These are phyloP conservation scores for Dromius quadrimaculatus DNA, from an alignment of 2,888 invertebrate species.

Conservation along the genomic window DNA sequence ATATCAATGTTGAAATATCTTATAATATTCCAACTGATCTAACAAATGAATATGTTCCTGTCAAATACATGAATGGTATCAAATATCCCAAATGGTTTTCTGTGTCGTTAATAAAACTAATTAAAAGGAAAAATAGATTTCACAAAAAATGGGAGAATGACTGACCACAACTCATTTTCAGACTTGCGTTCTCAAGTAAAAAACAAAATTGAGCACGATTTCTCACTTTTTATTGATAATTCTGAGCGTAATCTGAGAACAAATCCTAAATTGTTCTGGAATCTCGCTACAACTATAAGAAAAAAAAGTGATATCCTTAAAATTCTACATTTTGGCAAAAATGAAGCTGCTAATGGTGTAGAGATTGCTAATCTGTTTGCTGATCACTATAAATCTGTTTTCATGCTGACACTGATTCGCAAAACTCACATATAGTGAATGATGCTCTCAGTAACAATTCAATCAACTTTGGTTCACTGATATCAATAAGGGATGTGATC, in stretches of 20 bases:
- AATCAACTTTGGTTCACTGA: not conserved
- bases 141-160: not conserved
- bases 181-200: not conserved
- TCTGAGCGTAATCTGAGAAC: not conserved
- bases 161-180: not conserved
- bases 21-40: not conserved
- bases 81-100: constrained; percentile 10
- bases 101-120: not conserved
- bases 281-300: not conserved
- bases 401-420: not conserved
- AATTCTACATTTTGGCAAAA: not conserved
- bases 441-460: not conserved
- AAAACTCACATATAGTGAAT: not conserved
- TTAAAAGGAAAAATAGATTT: not conserved
- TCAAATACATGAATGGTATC: not conserved
- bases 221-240: not conserved
- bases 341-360: not conserved
- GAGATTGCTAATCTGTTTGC: not conserved
- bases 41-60: not conserved
- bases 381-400: not conserved
- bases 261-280: constrained; percentile 1
- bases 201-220: not conserved
- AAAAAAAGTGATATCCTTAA: not conserved
- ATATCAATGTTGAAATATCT: not conserved
- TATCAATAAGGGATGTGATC: not conserved